Evolutionary conservation across 2,797 vertebrate species (phyloP).

Genomic region (Phylloscopus collybita): DNA sequence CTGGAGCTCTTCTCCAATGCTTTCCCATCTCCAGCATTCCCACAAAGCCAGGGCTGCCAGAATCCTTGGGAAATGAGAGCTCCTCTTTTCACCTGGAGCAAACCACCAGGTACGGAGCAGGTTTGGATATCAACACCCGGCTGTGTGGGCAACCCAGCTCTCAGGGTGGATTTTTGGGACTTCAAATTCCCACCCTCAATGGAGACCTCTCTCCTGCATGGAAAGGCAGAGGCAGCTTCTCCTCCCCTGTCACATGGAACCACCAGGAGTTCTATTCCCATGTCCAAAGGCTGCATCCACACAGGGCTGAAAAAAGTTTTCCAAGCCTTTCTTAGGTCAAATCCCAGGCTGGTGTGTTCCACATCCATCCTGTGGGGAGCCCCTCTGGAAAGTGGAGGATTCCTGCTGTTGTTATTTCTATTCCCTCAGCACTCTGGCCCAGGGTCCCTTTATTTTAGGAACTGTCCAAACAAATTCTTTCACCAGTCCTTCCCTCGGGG

Average conservation of each 20-base stretch:
- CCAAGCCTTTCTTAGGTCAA: neutral
- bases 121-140: neutral
- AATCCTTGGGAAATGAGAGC: neutral
- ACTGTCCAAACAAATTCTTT: neutral
- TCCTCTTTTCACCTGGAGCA: neutral
- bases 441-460: conserved; percentile 20
- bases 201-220: neutral
- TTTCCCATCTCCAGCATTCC: neutral
- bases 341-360: neutral
- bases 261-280: neutral
- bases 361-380: neutral
- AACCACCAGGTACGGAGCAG: neutral
- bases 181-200: neutral
- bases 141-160: neutral
- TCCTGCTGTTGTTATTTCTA: neutral
- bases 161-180: neutral
- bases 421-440: neutral
- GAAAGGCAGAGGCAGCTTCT: neutral
- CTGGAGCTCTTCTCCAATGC: neutral
- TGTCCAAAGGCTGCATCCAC: neutral
- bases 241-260: neutral
- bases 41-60: neutral
- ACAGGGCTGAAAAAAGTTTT: neutral
- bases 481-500: neutral
- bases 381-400: neutral